These are phyloP conservation scores for Nannoperca obscura DNA, from an alignment of 2,797 vertebrate genomes.

Conservation along the genomic window DNA sequence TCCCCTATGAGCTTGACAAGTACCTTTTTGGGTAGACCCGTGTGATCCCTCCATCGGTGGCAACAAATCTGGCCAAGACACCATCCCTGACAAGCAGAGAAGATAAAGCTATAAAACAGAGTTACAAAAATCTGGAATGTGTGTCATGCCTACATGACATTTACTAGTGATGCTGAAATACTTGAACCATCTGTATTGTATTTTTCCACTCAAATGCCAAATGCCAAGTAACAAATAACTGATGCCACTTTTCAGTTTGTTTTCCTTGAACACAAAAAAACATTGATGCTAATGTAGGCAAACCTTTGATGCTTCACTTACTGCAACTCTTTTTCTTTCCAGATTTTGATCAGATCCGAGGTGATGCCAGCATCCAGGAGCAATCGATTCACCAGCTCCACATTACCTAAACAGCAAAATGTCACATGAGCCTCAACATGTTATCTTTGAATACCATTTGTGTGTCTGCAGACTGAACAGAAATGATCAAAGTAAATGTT, in stretches of 20 bases:
- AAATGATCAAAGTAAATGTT: not conserved
- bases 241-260: constrained; percentile 17
- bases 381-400: constrained; percentile 88
- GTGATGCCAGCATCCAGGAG: constrained; percentile 96
- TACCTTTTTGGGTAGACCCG: constrained; percentile 96
- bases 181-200: constrained; percentile 43
- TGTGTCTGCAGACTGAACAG: not conserved
- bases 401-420: constrained; percentile 69
- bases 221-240: constrained; percentile 20
- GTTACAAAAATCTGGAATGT: constrained; percentile 56
- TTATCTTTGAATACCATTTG: not conserved
- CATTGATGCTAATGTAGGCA: too few species aligned
- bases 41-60: constrained; percentile 97
- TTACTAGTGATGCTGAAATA: constrained; percentile 57
- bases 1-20: constrained; percentile 43
- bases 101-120: constrained; percentile 58
- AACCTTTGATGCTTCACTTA: constrained; percentile 80
- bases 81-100: constrained; percentile 84
- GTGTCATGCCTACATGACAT: constrained; percentile 57
- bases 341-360: constrained; percentile 89
- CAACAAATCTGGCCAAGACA: constrained; percentile 92
- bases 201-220: constrained; percentile 30
- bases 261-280: not conserved
- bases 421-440: not conserved
- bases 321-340: constrained; percentile 86